Base-by-base conservation (phyloP, 1,140 invertebrate species). In the Drosophila guanche region DNA sequence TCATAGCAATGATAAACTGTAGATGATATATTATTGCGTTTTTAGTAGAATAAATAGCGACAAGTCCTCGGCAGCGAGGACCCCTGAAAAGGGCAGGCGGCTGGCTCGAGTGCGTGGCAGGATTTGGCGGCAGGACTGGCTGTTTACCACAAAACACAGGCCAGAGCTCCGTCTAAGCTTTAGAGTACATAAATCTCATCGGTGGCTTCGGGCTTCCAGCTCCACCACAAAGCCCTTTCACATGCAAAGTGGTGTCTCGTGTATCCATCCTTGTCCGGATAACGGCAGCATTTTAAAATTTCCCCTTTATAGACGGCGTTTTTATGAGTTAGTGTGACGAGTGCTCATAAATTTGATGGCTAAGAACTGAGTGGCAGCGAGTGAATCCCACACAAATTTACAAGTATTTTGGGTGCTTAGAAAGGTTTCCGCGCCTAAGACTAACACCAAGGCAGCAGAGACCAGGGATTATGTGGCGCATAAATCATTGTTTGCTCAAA, bases 1-100 rank as follows among this genome's bases (percentile, higher is more conserved):
- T 90, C 88, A 88, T 86, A 90, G 88, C 88, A 90, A 90, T 90
- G 88, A 90, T 90, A 90, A 90, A 90, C 88, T 90, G 88, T 84
- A 78, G 88, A 90, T 90, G 88, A 90, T 90, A 90, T 90, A 90
- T 90, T 90, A 90, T 90, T 83, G 79, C 81, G 67, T 88, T 88
- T 76, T 88, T 83, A 83, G 76, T 77, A 78, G 79, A 90, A 80
- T 90, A 90, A 86, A 90, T 83, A 83, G 69, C 58, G 62, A 57
- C 70, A 73, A 72, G 51, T 63, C 55, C 63, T 67, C 25, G 2
- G 23, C 20, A n/a, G n/a, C 48, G 41, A n/a, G 45, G 50, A 12
- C 54, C 46, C 22, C 33, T 37, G 8, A 10, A 12, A 37, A 10
- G 29, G 29, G n/a, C 23, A 25, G 16, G 12, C 27, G 37, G 10